These are phyloP conservation scores for Lamprologus sp. DNA, from an alignment of 2,113 vertebrate genomes.

Conservation along the genomic window DNA sequence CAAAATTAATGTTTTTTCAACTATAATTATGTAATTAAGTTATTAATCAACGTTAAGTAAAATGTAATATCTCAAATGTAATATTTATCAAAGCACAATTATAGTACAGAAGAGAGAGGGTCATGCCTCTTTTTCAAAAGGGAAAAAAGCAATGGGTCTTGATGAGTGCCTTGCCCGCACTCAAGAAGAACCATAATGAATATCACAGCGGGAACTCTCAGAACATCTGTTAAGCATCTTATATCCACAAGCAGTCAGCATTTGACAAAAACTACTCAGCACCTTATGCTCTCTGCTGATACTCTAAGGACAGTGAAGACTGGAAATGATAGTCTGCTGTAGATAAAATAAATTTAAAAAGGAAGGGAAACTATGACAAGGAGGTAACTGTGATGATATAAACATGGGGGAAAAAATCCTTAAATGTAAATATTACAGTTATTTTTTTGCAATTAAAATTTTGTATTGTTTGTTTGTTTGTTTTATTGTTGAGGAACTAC, in stretches of 20 bases:
- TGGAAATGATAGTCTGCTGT: neutral
- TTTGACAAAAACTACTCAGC: neutral
- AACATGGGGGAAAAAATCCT: fast-evolving
- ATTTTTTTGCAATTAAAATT: neutral
- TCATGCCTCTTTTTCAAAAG: neutral
- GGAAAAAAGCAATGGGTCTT: neutral
- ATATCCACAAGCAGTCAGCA: neutral
- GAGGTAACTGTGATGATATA: neutral
- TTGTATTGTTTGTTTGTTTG: neutral
- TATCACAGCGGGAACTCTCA: neutral
- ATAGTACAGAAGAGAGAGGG: neutral
- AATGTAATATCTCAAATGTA: neutral
- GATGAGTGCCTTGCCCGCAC: neutral
- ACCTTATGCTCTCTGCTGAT: neutral
- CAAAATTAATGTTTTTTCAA: neutral
- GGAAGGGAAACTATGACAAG: neutral
- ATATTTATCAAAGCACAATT: neutral
- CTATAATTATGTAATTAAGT: neutral
- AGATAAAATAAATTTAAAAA: neutral
- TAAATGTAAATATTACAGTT: neutral
- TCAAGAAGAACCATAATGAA: neutral
- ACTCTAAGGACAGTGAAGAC: neutral
- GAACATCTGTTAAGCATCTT: neutral
- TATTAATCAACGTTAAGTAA: neutral
- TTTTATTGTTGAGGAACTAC: neutral